Base-by-base conservation (phyloP, 2,797 vertebrate genomes). In the Diglossa cyanea region DNA sequence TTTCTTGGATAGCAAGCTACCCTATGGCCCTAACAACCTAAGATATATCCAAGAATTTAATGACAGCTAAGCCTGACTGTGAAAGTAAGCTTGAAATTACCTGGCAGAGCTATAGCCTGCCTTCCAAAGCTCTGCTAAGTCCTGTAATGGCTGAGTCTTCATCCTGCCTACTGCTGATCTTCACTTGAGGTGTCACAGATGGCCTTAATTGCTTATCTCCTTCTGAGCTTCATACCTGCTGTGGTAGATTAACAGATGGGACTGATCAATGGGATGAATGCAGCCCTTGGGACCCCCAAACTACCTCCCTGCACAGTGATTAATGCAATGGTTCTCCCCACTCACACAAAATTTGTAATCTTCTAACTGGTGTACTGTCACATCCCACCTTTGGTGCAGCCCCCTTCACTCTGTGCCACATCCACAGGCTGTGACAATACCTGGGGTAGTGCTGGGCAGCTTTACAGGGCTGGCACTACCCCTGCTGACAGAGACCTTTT, bases 341-440 rank as follows among this genome's bases (percentile, higher is more conserved):
- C 31, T 67, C 53, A 26, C 0, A 3, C 4, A 18, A 48, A 31
- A 42, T 18, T 17, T 1, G 11, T 1, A 1, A 84, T 37, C 9
- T 66, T 37, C 18, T 50, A 23, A n/a, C 0, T 53, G 39, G 8
- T 17, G 66, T 21, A n/a, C 25, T 31, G 45, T 5, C 21, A 35
- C 2, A 2, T 50, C 39, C 42, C 24, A 54, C 13, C 16, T 51
- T 28, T 62, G 44, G 44, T 9, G 40, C 0, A 42, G 42, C 25
- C 35, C 33, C 62, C 62, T 57, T 31, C 40, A 26, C 31, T 40
- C 55, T 3, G 9, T 39, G 25, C 48, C 47, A 20, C 2, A 55
- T 31, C 35, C 24, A 35, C 28, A 58, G 39, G 42, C 79, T 86
- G 44, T 44, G 50, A 21, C 33, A 53, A 11, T 3, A 10, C n/a